Percentiles rank a stretch among this genome's conserved stretches.
These are phyloP conservation scores for Trisateles emortualis DNA, from an alignment of 2,888 invertebrate genomes.

Conservation along the genomic window DNA sequence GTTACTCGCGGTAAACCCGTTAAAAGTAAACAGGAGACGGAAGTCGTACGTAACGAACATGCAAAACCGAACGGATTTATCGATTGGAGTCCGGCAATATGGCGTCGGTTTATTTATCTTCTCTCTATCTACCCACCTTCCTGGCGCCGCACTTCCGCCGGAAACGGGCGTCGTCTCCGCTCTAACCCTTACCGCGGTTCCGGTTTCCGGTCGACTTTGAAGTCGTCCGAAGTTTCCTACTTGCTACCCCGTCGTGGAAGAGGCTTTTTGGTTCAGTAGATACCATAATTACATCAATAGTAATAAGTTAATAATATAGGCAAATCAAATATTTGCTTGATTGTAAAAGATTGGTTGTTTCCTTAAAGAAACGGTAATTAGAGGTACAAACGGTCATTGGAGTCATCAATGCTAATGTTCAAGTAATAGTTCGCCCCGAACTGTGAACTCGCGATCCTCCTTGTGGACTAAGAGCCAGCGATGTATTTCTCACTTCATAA, in stretches of 20 bases:
- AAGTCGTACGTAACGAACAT: conserved; percentile 77
- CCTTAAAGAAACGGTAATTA: too few species aligned
- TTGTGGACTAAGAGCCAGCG: too few species aligned
- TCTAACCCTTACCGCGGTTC: conserved; percentile 85
- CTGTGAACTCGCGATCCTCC: too few species aligned
- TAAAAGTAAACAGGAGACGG: conserved; percentile 81
- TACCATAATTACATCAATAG: conserved; percentile 44
- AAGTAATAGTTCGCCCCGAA: too few species aligned
- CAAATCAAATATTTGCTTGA: too few species aligned
- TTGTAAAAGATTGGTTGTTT: too few species aligned
- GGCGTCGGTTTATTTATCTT: conserved; percentile 82
- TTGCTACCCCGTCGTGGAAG: conserved; percentile 55
- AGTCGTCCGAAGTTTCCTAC: conserved; percentile 75
- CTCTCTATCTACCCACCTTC: conserved; percentile 76
- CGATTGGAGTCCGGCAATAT: conserved; percentile 81
- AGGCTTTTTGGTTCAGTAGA: conserved; percentile 64
- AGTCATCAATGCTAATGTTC: too few species aligned
- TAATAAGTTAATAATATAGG: conserved; percentile 15
- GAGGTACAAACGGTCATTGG: too few species aligned
- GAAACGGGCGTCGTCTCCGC: conserved; percentile 84
- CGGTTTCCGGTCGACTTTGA: conserved; percentile 84
- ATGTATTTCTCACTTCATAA: too few species aligned
- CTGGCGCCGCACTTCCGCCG: conserved; percentile 84
- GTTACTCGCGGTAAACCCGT: conserved; percentile 1
- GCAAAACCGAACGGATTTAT: conserved; percentile 84